phyloP scores from a whole-genome alignment of 2,888 invertebrate species.

The Xanthorhoe spadicearia region DNA sequence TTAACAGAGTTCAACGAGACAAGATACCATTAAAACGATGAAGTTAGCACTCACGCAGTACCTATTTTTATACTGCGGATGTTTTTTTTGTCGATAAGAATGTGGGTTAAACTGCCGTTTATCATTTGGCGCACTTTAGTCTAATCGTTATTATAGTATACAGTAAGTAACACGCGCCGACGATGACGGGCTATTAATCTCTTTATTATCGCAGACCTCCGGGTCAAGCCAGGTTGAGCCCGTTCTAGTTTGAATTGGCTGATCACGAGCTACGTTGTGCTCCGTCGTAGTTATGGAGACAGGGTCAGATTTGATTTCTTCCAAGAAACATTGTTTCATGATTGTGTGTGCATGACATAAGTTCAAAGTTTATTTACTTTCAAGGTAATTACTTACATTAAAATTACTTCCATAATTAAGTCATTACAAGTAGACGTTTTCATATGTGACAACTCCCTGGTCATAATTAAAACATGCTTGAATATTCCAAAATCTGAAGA shows the following conservation, averaged over 20 bases:
- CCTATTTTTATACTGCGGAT: not conserved
- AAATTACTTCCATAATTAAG: too few species aligned
- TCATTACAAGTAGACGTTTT: too few species aligned
- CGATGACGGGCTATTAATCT: conserved; percentile 34
- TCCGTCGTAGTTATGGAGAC: conserved; percentile 36
- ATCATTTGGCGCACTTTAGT: not conserved
- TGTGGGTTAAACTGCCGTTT: not conserved
- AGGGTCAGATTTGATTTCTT: conserved; percentile 9
- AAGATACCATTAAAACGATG: too few species aligned
- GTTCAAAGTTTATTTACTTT: too few species aligned
- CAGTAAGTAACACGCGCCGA: conserved; percentile 35
- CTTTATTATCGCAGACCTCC: conserved; percentile 33
- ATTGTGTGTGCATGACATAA: too few species aligned
- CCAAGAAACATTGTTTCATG: too few species aligned
- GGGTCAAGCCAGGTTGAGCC: conserved; percentile 55
- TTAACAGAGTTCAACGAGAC: too few species aligned
- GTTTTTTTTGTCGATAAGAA: not conserved
- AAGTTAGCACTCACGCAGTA: not conserved
- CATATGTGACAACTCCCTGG: too few species aligned
- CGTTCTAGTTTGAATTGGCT: conserved; percentile 54
- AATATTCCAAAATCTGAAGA: too few species aligned
- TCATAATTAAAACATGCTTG: too few species aligned
- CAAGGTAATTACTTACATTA: too few species aligned
- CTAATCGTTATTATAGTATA: conserved; percentile 22
- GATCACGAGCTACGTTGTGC: conserved; percentile 57